Percentiles rank a stretch among this genome's conserved stretches.
phyloP scores from a whole-genome alignment of 2,888 invertebrate genomes.

The Metallyticus violacea region DNA sequence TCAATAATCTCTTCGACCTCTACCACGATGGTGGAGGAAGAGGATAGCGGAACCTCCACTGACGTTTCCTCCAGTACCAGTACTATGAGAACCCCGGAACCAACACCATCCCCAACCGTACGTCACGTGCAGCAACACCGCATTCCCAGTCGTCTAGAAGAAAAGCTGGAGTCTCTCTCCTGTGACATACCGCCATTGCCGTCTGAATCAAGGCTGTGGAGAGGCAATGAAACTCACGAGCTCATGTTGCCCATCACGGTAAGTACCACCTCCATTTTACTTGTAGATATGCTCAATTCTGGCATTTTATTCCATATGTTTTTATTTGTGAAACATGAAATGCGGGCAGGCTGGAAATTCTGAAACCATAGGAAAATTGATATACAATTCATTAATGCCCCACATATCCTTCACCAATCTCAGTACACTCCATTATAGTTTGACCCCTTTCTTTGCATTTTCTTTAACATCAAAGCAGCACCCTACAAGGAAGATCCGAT shows the following conservation, averaged over 20 bases:
- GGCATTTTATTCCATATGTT: too few relatives aligned
- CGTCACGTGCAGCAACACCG: slow-evolving; percentile 40
- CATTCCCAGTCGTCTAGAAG: slow-evolving; percentile 55
- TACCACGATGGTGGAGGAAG: not conserved
- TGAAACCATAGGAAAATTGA: too few relatives aligned
- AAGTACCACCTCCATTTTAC: too few relatives aligned
- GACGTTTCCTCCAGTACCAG: not conserved
- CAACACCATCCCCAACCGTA: not conserved
- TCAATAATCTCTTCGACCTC: not conserved
- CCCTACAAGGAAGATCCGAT: too few relatives aligned
- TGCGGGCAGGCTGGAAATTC: too few relatives aligned
- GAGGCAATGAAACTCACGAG: slow-evolving; percentile 70
- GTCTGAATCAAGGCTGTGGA: slow-evolving; percentile 64
- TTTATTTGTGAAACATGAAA: too few relatives aligned
- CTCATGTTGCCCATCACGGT: slow-evolving; percentile 64
- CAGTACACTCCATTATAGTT: too few relatives aligned
- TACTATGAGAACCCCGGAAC: not conserved
- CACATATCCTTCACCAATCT: too few relatives aligned
- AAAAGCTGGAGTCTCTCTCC: slow-evolving; percentile 61
- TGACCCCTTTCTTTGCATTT: too few relatives aligned
- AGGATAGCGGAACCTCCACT: slow-evolving; percentile 34
- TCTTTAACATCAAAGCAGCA: too few relatives aligned
- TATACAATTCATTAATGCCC: too few relatives aligned
- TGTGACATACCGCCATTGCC: slow-evolving; percentile 65
- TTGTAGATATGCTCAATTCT: too few relatives aligned